phyloP scores from a whole-genome alignment of 2,888 invertebrate genomes.

The Athalia circularis region DNA sequence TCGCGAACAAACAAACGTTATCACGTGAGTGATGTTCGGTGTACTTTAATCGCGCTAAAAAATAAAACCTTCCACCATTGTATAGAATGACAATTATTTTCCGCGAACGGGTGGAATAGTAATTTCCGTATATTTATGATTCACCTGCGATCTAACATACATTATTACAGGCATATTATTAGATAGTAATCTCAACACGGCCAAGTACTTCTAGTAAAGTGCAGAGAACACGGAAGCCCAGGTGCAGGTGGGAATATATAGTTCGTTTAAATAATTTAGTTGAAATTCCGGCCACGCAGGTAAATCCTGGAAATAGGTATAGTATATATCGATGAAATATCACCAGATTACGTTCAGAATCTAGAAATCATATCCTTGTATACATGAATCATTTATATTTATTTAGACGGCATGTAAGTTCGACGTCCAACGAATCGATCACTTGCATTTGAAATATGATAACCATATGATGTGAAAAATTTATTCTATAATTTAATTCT shows the following conservation, averaged over 20 bases:
- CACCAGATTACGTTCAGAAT: conserved; percentile 25
- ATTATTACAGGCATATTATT: conserved; percentile 2
- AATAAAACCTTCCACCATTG: too few relatives aligned
- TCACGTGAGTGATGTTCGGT: conserved; percentile 1
- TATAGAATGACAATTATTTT: too few relatives aligned
- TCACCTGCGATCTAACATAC: neutral
- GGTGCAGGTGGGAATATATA: neutral
- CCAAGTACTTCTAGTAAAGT: conserved; percentile 1
- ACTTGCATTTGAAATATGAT: neutral
- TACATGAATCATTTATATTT: neutral
- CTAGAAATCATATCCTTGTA: conserved; percentile 19
- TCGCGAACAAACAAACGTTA: neutral
- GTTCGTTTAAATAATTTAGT: conserved; percentile 27
- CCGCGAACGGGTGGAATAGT: too few relatives aligned
- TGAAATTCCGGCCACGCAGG: conserved; percentile 6
- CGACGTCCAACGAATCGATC: conserved; percentile 31
- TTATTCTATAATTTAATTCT: too few relatives aligned
- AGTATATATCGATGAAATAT: neutral
- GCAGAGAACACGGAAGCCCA: conserved; percentile 20
- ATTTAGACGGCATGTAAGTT: conserved; percentile 15
- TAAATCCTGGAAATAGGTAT: neutral
- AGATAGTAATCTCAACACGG: conserved; percentile 34
- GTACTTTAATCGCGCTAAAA: too few relatives aligned
- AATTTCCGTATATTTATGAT: too few relatives aligned
- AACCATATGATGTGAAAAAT: too few relatives aligned